Evolutionary conservation across 2,113 vertebrate genomes (phyloP), one percentile per base, ranked within the genome.

Genomic region (Amblyopsis rosae): DNA sequence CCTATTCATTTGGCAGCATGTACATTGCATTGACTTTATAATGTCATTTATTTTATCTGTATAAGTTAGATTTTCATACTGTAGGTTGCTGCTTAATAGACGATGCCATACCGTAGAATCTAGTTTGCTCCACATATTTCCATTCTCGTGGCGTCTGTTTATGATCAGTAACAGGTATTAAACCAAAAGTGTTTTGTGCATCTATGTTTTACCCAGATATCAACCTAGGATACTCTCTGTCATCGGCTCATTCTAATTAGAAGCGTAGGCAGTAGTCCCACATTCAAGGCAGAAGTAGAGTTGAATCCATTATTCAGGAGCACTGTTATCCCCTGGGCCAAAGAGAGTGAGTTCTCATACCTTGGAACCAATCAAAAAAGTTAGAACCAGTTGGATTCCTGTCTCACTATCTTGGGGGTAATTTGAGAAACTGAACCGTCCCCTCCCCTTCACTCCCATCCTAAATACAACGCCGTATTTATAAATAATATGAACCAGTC

Each of bases 281-380:
- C 49, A 59, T 70, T 83, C 59, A 72, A 62, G 73, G 59, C 10
- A 51, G 59, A 66, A 62, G 60, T 72, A 76, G 50, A 72, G 85
- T 80, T 82, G 73, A 69, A 86, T 91, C 81, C 73, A 82, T 88
- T 86, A 91, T 87, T 89, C 85, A 89, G 62, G 63, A 76, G 67
- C 26, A 17, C 32, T 3, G 11, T 63, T 69, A 64, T 84, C 73
- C 72, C 66, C 60, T 68, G 81, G 67, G 76, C 35, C 59, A 60
- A 77, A 69, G 64, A 73, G 65, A 84, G 62, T 48, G 78, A 87
- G 69, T 82, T 82, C 61, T 65, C 56, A 82, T 69, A 83, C 68
- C 73, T 82, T 75, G 82, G 81, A 89, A 90, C 80, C 63, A 86
- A 86, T 86, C 62, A 76, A 79, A 86, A 84, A 26, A 26, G 26